Conservation (phyloP, 2,888 invertebrate genomes). For the Microlaimidae sp. region DNA sequence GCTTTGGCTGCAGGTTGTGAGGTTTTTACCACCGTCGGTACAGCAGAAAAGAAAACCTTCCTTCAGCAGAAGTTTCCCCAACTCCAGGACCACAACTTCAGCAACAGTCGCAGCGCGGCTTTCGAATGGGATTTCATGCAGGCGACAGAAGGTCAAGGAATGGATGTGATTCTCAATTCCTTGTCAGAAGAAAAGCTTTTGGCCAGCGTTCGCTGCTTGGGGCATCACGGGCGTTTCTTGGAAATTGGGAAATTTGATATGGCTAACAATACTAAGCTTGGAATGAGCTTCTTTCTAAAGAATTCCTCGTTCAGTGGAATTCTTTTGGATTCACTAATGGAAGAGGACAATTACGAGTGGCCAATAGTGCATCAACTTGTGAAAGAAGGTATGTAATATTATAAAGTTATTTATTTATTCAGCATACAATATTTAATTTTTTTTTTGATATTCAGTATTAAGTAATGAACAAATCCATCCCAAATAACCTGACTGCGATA, state of each 20-base stretch:
- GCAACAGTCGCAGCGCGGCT: slow-evolving; percentile 72
- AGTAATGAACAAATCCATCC: too few species aligned
- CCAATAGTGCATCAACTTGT: slow-evolving; percentile 48
- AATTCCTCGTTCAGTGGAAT: slow-evolving; percentile 95
- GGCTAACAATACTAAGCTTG: slow-evolving; percentile 69
- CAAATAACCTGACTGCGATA: too few species aligned
- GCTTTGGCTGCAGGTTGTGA: slow-evolving; percentile 67
- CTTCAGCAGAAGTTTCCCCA: slow-evolving; percentile 68
- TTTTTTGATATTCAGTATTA: too few species aligned
- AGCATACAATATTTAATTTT: too few species aligned
- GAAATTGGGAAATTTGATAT: slow-evolving; percentile 97
- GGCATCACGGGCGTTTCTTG: slow-evolving; percentile 71
- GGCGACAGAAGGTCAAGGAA: slow-evolving; percentile 62
- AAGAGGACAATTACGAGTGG: slow-evolving; percentile 49
- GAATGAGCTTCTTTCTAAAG: slow-evolving; percentile 85
- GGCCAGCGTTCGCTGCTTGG: slow-evolving; percentile 73
- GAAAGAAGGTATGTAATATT: background rate
- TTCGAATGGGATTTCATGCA: slow-evolving; percentile 76
- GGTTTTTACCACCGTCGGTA: slow-evolving; percentile 69
- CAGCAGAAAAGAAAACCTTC: slow-evolving; percentile 45
- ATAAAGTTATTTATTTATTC: too few species aligned
- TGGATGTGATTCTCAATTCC: slow-evolving; percentile 85
- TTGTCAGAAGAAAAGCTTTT: slow-evolving; percentile 84
- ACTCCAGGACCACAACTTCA: slow-evolving; percentile 60
- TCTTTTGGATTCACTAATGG: slow-evolving; percentile 77